A percentile compares a stretch with the other conserved stretches of the same genome.
These are phyloP conservation scores for Pinna nobilis DNA, from an alignment of 1,140 invertebrate genomes.

Conservation along the genomic window DNA sequence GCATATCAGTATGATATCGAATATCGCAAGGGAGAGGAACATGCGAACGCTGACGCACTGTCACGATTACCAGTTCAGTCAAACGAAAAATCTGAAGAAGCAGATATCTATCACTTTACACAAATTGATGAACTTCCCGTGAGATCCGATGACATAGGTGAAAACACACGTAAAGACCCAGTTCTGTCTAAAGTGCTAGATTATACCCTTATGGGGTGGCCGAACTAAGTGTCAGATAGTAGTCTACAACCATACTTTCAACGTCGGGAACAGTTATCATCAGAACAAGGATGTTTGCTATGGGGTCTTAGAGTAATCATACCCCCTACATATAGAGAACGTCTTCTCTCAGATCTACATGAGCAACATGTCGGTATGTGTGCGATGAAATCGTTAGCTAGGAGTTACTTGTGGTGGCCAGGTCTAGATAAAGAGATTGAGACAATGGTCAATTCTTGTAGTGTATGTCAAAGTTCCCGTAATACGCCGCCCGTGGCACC, in stretches of 20 bases:
- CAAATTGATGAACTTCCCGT: conserved; percentile 43
- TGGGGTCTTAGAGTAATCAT: conserved; percentile 63
- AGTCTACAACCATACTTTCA: conserved; percentile 39
- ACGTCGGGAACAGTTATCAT: conserved; percentile 35
- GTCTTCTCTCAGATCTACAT: conserved; percentile 4
- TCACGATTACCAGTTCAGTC: conserved; percentile 14
- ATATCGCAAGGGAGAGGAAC: conserved; percentile 8
- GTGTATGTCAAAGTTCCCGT: conserved; percentile 66
- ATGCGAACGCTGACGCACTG: conserved; percentile 34
- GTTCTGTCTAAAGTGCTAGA: conserved; percentile 1
- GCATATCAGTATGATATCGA: conserved; percentile 68
- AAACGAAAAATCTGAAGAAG: conserved; percentile 11
- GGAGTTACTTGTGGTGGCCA: conserved; percentile 76
- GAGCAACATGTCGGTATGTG: conserved; percentile 72
- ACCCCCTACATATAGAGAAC: conserved; percentile 62
- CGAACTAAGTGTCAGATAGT: conserved; percentile 35
- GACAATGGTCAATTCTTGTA: conserved; percentile 71
- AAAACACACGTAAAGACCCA: conserved; percentile 2
- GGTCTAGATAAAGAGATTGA: conserved; percentile 74
- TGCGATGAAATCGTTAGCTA: conserved; percentile 72
- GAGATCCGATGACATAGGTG: conserved; percentile 52
- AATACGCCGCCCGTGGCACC: conserved; percentile 46
- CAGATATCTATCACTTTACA: conserved; percentile 45
- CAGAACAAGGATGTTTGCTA: conserved; percentile 47
- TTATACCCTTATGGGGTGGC: neutral